Conservation (phyloP, 2,888 invertebrate species). For the Lypha dubia region DNA sequence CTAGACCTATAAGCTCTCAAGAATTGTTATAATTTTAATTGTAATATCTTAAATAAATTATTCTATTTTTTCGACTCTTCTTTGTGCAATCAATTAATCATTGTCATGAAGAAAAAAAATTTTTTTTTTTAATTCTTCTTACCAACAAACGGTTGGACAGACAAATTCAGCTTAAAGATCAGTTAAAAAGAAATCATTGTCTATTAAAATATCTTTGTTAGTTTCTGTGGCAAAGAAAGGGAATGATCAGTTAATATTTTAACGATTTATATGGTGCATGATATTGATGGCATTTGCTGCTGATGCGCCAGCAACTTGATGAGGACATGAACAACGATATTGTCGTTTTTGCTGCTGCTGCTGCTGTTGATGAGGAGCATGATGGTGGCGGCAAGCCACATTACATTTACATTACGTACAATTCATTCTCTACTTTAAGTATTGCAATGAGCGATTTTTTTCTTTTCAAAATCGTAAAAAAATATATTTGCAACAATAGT, state of each 20-base stretch:
- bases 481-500: slow-evolving; percentile 52
- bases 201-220: slow-evolving; percentile 71
- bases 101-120: slow-evolving; percentile 69
- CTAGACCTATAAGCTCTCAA: not conserved
- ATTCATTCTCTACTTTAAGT: slow-evolving; percentile 48
- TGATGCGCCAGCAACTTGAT: slow-evolving; percentile 61
- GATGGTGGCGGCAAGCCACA: slow-evolving; percentile 71
- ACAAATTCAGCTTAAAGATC: not conserved
- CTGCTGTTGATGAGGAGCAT: slow-evolving; percentile 47
- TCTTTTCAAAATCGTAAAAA: slow-evolving; percentile 15
- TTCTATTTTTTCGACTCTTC: slow-evolving; percentile 22
- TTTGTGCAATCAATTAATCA: slow-evolving; percentile 66
- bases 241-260: slow-evolving; percentile 64
- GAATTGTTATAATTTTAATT: not conserved
- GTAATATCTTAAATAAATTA: not conserved
- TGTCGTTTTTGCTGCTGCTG: slow-evolving; percentile 22
- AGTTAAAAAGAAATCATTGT: slow-evolving; percentile 12
- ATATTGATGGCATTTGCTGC: slow-evolving; percentile 59
- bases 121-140: slow-evolving; percentile 10
- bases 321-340: slow-evolving; percentile 44
- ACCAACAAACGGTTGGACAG: not conserved
- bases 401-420: slow-evolving; percentile 61
- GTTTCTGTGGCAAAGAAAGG: slow-evolving; percentile 19
- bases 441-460: slow-evolving; percentile 11
- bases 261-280: slow-evolving; percentile 68